These are phyloP conservation scores for Hylaea fasciaria DNA, from an alignment of 2,888 invertebrate species.

Conservation along the genomic window DNA sequence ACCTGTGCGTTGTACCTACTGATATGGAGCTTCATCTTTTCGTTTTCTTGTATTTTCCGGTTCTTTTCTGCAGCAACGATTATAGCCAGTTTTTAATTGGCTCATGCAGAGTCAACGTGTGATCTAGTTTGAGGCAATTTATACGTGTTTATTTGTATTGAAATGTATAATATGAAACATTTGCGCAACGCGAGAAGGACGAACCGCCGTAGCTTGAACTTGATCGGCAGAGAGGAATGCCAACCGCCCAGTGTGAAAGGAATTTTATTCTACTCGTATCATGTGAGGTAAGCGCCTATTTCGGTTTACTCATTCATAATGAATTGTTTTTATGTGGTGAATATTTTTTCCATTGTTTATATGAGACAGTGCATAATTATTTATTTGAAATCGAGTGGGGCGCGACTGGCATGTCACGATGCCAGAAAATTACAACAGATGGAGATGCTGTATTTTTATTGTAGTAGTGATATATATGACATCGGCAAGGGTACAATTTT, in stretches of 20 bases:
- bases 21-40: too few species aligned
- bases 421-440: background rate
- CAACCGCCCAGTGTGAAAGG: conserved; percentile 69
- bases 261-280: conserved; percentile 33
- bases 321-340: conserved; percentile 4
- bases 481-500: too few species aligned
- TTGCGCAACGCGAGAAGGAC: conserved; percentile 38
- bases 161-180: conserved; percentile 20
- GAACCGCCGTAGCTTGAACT: conserved; percentile 42
- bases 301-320: conserved; percentile 29
- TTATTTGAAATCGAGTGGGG: conserved; percentile 18
- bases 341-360: conserved; percentile 7
- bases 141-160: background rate
- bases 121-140: too few species aligned
- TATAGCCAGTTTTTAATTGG: too few species aligned
- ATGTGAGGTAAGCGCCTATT: conserved; percentile 36
- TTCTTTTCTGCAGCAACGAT: too few species aligned
- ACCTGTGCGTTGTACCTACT: too few species aligned
- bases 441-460: background rate
- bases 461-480: too few species aligned
- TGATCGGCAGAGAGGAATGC: conserved; percentile 61
- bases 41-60: too few species aligned
- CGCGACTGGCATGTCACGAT: conserved; percentile 26
- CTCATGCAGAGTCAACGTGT: too few species aligned
- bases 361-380: conserved; percentile 20